Evolutionary conservation across 2,888 invertebrate species (phyloP), one percentile per base, ranked within the genome.

Genomic region (Seira sanloemensis): DNA sequence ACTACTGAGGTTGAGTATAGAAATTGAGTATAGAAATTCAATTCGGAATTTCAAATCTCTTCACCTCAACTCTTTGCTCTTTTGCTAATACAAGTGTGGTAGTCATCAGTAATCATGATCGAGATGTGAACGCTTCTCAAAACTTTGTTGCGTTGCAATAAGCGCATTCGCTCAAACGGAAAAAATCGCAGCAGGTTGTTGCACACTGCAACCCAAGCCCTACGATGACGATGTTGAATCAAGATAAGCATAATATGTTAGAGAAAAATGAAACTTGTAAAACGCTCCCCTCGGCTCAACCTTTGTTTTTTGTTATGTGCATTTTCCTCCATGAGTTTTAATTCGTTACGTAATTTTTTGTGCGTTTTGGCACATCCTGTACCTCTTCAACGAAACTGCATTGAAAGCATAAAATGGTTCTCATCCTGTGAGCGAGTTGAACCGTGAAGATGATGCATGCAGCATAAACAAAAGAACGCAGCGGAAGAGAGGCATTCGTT

Each of bases 121-220:
- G 58, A 73, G 26, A 58, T 73, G 58, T 26, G 54, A 19, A 25
- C 37, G 37, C 12, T 37, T n/a, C n/a, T n/a, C n/a, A n/a, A n/a
- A n/a, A n/a, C n/a, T n/a, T 73, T 18, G 74, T 62, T 69, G 77
- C 69, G 46, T 21, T 74, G 68, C 77, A 77, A 16, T 37, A 37
- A 37, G 37, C 5, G 37, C 37, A 37, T n/a, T n/a, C n/a, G n/a
- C n/a, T n/a, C n/a, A n/a, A n/a, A n/a, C n/a, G 76, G 50, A 58
- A 77, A 77, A 67, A 77, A 68, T 54, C 68, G 68, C 77, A 77
- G 68, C 77, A 69, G 68, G 69, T 77, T 77, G 68, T 67, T 50
- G 58, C 25, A 4, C 25, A 54, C 58, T 24, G 7, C n/a, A 24
- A 4, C 18, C 26, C 25, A n/a, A 37, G 50, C 23, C 50, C 37